Evolutionary conservation across 2,113 vertebrate species (phyloP), one percentile per base, ranked within the genome.

Genomic region (Datnioides undecimradiatus): DNA sequence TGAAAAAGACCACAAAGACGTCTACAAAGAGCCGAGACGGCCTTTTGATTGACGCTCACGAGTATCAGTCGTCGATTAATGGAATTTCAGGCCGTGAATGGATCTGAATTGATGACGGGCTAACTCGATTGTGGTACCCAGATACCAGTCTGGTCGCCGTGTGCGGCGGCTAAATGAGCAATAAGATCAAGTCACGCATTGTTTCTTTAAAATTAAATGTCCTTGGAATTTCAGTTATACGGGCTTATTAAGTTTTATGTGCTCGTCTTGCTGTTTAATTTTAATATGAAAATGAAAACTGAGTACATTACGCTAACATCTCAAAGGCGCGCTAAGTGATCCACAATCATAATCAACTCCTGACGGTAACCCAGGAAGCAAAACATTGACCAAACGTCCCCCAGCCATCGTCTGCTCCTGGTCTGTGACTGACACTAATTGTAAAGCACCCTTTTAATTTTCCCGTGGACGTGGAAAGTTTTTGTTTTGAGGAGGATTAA

Each of bases 381-480:
- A 60, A 71, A 14, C 58, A 85, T 65, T 69, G 72, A 60, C 40
- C 19, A 49, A 49, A 48, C 6, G 6, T 67, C 52, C 51, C 25
- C 40, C 27, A 5, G 5, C 6, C 29, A n/a, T 9, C 10, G 43
- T 17, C 40, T 40, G 43, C 7, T 27, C 51, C 10, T 60, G 38
- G 48, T 34, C 25, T 43, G n/a, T 65, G 21, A 52, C 1, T 40
- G 60, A 46, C 57, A n/a, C 13, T 57, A 40, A 85, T 57, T 57
- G 12, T 40, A 66, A 76, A 80, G 55, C 29, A 34, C 23, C 14
- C 6, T 9, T 73, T 58, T 82, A 25, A 84, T 79, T 66, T 74
- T 76, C 45, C 40, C 46, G 58, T 3, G 40, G 74, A 29, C 19
- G n/a, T n/a, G 23, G 13, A 29, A 17, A 13, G 25, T 55, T 82